These are phyloP conservation scores for Xenopus petersii DNA, from an alignment of 2,797 vertebrate species.

Conservation along the genomic window DNA sequence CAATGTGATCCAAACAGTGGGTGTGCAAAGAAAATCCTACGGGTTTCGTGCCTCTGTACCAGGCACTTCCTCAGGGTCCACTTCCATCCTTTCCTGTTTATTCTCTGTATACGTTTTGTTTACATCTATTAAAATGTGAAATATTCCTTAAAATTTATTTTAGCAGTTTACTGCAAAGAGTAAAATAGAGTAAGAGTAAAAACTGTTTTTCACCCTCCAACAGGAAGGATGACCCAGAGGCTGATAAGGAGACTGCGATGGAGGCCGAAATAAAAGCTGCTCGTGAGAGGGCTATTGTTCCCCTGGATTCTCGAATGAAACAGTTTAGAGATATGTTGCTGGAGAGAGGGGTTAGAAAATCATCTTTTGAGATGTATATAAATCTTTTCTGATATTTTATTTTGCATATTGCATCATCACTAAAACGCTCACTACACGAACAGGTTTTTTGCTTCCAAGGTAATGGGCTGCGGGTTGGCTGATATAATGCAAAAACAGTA, in stretches of 20 bases:
- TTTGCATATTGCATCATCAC: conserved; percentile 30
- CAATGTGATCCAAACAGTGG: too few relatives aligned
- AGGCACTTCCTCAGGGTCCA: too few relatives aligned
- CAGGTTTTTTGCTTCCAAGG: conserved; percentile 1
- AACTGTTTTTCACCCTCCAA: not conserved
- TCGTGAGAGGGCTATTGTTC: conserved; percentile 92
- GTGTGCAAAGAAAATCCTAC: too few relatives aligned
- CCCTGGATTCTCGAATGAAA: conserved; percentile 93
- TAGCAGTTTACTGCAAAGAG: too few relatives aligned
- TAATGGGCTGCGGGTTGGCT: fast-evolving
- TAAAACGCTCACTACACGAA: conserved; percentile 18
- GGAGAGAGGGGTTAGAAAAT: conserved; percentile 92
- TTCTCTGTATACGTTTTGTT: too few relatives aligned
- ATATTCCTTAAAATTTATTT: too few relatives aligned
- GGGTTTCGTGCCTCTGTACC: too few relatives aligned
- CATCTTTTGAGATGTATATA: conserved; percentile 49
- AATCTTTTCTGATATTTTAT: conserved; percentile 37
- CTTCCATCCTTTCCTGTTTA: too few relatives aligned
- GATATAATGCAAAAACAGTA: too few relatives aligned
- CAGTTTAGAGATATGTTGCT: conserved; percentile 99
- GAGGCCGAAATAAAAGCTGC: conserved; percentile 97
- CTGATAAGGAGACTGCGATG: conserved; percentile 95
- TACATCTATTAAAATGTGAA: too few relatives aligned
- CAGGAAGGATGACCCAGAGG: conserved; percentile 93
- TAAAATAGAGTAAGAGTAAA: too few relatives aligned